Conservation (phyloP, 2,888 invertebrate genomes). For the Brassicogethes aeneus region DNA sequence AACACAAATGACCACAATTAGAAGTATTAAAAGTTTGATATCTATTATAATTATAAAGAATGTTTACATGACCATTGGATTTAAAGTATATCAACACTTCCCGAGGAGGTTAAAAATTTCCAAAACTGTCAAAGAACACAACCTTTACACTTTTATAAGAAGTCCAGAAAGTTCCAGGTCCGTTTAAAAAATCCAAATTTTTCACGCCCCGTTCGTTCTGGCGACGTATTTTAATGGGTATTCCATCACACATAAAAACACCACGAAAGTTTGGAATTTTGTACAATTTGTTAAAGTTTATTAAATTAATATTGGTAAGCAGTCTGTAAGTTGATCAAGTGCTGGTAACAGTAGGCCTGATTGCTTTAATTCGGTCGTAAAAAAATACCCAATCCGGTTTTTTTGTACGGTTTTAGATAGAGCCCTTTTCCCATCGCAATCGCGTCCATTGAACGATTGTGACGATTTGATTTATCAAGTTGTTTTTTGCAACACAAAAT, state of each 20-base stretch:
- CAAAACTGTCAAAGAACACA: slow-evolving; percentile 8
- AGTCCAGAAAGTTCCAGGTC: slow-evolving; percentile 7
- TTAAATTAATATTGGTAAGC: slow-evolving; percentile 19
- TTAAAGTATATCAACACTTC: slow-evolving; percentile 7
- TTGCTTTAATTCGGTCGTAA: too few species aligned
- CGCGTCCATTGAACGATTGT: slow-evolving; percentile 34
- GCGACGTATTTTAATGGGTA: slow-evolving; percentile 11
- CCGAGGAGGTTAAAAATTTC: slow-evolving; percentile 6
- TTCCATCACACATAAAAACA: slow-evolving; percentile 18
- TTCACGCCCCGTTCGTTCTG: too few species aligned
- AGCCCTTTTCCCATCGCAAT: too few species aligned
- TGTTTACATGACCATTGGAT: too few species aligned
- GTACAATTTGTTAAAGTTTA: slow-evolving; percentile 11
- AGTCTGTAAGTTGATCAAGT: slow-evolving; percentile 13
- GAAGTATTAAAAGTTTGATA: too few species aligned
- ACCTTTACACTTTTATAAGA: slow-evolving; percentile 3
- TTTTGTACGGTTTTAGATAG: too few species aligned
- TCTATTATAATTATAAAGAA: too few species aligned
- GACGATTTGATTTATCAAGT: too few species aligned
- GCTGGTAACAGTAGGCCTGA: too few species aligned
- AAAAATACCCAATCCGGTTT: slow-evolving; percentile 19
- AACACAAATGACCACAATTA: too few species aligned
- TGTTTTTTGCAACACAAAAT: too few species aligned
- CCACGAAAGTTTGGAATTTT: too few species aligned
- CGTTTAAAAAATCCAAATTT: slow-evolving; percentile 5